Evolutionary conservation across 2,113 vertebrate genomes (phyloP).

Genomic region (Malurus melanocephalus): DNA sequence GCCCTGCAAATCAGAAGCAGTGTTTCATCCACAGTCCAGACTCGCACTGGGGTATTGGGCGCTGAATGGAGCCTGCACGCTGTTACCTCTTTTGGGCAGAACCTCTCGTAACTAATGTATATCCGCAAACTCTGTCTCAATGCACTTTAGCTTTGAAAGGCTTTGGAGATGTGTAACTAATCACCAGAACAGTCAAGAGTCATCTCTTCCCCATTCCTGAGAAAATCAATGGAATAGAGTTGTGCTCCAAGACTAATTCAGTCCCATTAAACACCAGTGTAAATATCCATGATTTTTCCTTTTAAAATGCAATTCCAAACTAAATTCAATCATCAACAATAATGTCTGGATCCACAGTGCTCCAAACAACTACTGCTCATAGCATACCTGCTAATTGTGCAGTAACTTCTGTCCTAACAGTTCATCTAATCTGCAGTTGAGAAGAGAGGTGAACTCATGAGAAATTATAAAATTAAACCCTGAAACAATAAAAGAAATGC

Average conservation of each 20-base stretch:
- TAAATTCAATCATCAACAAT: not conserved
- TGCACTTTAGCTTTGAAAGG: not conserved
- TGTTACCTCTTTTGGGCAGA: not conserved
- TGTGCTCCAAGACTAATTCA: conserved; percentile 2
- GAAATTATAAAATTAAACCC: not conserved
- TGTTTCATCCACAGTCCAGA: not conserved
- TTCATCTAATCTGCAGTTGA: not conserved
- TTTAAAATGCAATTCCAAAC: conserved; percentile 33
- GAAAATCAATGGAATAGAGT: not conserved
- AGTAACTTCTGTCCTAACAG: not conserved
- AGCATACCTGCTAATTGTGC: not conserved
- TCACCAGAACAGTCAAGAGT: not conserved
- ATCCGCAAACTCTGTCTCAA: not conserved
- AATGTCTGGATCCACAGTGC: not conserved
- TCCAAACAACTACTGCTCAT: not conserved
- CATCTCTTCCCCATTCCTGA: not conserved
- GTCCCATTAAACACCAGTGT: not conserved
- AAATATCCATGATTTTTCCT: conserved; percentile 2
- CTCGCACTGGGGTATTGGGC: not conserved
- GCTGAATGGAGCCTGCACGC: not conserved
- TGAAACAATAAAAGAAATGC: not conserved
- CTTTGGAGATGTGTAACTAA: not conserved
- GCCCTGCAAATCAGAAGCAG: not conserved
- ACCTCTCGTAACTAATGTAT: not conserved
- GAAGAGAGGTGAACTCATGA: not conserved